Percentiles rank a stretch among this genome's conserved stretches.
phyloP scores from a whole-genome alignment of 1,140 invertebrate genomes.

The Hormaphis cornu region DNA sequence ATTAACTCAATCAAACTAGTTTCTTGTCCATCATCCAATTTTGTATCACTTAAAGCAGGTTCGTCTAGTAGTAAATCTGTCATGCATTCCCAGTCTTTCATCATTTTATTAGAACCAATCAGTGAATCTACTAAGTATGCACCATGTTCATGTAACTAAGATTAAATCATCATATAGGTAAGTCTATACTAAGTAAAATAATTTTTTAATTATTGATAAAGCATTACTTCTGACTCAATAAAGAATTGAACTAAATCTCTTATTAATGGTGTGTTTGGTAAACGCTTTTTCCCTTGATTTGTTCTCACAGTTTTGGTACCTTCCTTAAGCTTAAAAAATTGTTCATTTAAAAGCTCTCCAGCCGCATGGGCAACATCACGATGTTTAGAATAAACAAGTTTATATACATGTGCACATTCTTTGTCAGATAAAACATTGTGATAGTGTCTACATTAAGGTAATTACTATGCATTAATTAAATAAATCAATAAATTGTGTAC shows the following conservation, averaged over 20 bases:
- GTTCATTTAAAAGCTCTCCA: slow-evolving; percentile 95
- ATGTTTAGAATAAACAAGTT: slow-evolving; percentile 96
- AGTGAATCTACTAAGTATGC: slow-evolving; percentile 97
- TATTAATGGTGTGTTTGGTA: slow-evolving; percentile 89
- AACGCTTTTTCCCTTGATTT: slow-evolving; percentile 76
- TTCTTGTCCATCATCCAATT: slow-evolving; percentile 81
- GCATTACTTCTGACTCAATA: slow-evolving; percentile 83
- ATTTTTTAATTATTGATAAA: neutral
- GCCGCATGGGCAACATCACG: slow-evolving; percentile 90
- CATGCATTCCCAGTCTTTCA: slow-evolving; percentile 99
- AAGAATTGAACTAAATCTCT: slow-evolving; percentile 95
- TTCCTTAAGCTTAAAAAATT: slow-evolving; percentile 76
- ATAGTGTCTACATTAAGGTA: slow-evolving; percentile 58
- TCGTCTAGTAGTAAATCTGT: slow-evolving; percentile 93
- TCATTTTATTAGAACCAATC: slow-evolving; percentile 98
- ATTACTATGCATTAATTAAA: neutral
- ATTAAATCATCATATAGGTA: neutral
- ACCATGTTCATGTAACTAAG: slow-evolving; percentile 77
- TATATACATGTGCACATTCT: slow-evolving; percentile 98
- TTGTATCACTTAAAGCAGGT: slow-evolving; percentile 80
- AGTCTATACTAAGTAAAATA: no score
- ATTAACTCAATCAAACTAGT: slow-evolving; percentile 95
- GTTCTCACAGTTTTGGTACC: slow-evolving; percentile 61
- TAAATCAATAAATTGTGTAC: no score
- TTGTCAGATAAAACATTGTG: slow-evolving; percentile 90